Conservation (phyloP, 2,797 vertebrate genomes). For the Hephaestus fuliginosus region DNA sequence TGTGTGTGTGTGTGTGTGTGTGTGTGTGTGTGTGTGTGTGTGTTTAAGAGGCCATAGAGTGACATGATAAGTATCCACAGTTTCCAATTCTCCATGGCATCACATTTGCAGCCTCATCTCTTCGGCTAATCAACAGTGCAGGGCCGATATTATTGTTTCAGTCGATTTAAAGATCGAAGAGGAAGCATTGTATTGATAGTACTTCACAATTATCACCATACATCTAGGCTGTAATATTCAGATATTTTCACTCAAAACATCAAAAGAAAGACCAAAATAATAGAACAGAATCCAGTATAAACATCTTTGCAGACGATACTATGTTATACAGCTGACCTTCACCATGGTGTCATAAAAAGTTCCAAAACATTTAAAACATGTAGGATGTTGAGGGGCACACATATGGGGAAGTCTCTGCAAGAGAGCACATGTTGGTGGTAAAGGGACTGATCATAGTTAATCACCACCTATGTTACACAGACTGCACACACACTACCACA, state of each 20-base stretch:
- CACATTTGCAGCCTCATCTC: conserved; percentile 42
- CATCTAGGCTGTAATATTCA: conserved; percentile 52
- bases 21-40: conserved; percentile 17
- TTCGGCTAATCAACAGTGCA: conserved; percentile 60
- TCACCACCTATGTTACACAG: conserved; percentile 36
- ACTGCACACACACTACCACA: conserved; percentile 28
- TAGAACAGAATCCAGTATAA: conserved; percentile 17
- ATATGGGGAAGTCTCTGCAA: conserved; percentile 23
- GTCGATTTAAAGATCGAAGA: conserved; percentile 43
- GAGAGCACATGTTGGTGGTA: conserved; percentile 28
- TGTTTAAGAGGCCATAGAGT: conserved; percentile 25
- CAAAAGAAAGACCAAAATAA: conserved; percentile 53
- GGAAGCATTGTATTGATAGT: conserved; percentile 71
- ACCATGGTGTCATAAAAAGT: conserved; percentile 19
- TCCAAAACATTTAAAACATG: conserved; percentile 41
- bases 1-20: conserved; percentile 20
- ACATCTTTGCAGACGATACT: conserved; percentile 52
- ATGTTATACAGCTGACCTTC: conserved; percentile 30
- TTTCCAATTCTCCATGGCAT: conserved; percentile 30
- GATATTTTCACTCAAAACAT: conserved; percentile 66
- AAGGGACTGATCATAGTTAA: conserved; percentile 32
- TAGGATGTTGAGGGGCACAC: conserved; percentile 60
- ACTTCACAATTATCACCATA: conserved; percentile 72
- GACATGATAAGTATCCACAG: conserved; percentile 31
- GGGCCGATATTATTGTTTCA: conserved; percentile 63